Percentiles rank a stretch among this genome's conserved stretches.
Evolutionary conservation across 1,140 invertebrate species (phyloP).

Genomic region (Cydia strobilella): DNA sequence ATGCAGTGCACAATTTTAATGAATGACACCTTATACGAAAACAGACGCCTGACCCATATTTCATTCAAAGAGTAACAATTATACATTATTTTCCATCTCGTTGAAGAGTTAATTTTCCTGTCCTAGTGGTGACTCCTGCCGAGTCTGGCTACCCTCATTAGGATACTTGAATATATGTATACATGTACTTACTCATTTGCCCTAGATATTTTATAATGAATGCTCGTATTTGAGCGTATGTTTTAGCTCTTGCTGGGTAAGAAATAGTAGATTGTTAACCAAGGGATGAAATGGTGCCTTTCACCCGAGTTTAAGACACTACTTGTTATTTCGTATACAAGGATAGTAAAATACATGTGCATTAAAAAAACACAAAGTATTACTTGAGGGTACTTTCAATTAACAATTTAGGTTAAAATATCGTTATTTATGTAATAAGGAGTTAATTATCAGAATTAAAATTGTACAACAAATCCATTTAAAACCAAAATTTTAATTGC

Average conservation of each 20-base stretch:
- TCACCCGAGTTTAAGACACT: no score
- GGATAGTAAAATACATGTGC: no score
- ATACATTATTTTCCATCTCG: background rate
- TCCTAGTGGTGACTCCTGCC: background rate
- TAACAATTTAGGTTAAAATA: no score
- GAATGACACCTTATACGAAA: background rate
- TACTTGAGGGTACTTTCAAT: no score
- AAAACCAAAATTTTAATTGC: no score
- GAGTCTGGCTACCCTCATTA: background rate
- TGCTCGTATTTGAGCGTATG: background rate
- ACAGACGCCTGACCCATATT: conserved; percentile 1
- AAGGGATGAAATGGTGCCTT: no score
- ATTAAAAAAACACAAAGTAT: no score
- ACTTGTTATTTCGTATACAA: no score
- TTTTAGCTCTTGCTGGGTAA: background rate
- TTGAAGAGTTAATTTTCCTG: conserved; percentile 14
- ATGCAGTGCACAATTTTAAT: background rate
- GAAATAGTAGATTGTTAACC: no score
- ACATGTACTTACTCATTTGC: conserved; percentile 8
- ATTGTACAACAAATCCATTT: no score
- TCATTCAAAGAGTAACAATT: background rate
- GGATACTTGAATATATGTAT: background rate
- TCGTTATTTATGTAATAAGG: no score
- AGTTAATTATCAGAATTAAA: no score
- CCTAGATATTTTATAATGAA: background rate